These are phyloP conservation scores for Centruroides vittatus DNA, from an alignment of 1,140 invertebrate genomes.

Conservation along the genomic window DNA sequence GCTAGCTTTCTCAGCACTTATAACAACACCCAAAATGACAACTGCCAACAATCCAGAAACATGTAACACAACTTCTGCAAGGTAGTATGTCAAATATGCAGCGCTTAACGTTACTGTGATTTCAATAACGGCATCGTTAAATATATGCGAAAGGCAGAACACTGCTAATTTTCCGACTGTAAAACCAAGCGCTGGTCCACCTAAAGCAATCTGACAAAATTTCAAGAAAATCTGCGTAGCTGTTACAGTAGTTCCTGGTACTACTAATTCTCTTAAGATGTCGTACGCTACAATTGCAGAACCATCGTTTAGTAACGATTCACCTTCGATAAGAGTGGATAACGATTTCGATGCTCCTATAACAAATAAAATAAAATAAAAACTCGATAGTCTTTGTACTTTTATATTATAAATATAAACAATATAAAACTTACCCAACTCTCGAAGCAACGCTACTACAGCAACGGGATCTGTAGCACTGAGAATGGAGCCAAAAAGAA, in stretches of 20 bases:
- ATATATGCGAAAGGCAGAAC: conserved; percentile 27
- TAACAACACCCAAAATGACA: conserved; percentile 29
- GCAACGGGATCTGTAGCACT: conserved; percentile 35
- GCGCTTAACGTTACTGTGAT: conserved; percentile 32
- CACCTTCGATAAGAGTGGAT: conserved; percentile 33
- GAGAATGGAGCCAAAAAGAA: conserved; percentile 33
- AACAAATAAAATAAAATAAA: background rate
- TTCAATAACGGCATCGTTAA: conserved; percentile 30
- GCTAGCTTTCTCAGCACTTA: conserved; percentile 29
- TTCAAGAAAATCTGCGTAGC: background rate
- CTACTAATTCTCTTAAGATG: conserved; percentile 17
- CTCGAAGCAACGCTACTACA: conserved; percentile 32
- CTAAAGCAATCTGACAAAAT: background rate
- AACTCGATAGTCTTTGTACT: background rate
- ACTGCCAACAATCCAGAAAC: conserved; percentile 36
- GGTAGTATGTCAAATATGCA: conserved; percentile 33
- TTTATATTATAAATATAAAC: background rate
- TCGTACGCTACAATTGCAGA: conserved; percentile 33
- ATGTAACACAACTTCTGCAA: conserved; percentile 27
- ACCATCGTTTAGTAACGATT: conserved; percentile 36
- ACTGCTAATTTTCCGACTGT: conserved; percentile 28
- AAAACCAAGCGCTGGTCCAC: conserved; percentile 26
- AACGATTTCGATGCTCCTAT: conserved; percentile 30
- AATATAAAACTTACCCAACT: conserved; percentile 18
- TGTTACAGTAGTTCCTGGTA: background rate